Base-by-base conservation (phyloP, 2,888 invertebrate genomes). In the Perithous albicinctus region DNA sequence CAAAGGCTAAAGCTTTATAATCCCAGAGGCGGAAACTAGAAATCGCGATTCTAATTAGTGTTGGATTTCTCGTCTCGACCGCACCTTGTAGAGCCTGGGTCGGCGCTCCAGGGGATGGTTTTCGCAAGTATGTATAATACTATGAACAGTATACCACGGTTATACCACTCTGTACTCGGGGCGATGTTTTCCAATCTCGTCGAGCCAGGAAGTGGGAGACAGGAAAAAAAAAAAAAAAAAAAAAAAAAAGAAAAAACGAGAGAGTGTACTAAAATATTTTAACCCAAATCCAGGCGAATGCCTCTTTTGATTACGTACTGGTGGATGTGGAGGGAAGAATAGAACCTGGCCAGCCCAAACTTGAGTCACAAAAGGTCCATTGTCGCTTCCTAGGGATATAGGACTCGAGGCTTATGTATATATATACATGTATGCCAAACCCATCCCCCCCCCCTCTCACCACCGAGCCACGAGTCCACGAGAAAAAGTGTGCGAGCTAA, bases 231-330 rank as follows among this genome's bases (percentile, higher is more conserved):
- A n/a, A n/a, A n/a, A n/a, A n/a, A n/a, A n/a, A n/a, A n/a, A n/a
- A n/a, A n/a, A n/a, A n/a, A n/a, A n/a, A n/a, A n/a, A n/a, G n/a
- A n/a, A n/a, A n/a, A n/a, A n/a, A n/a, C n/a, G 32, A 18, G 63
- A 10, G 46, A n/a, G 15, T 10, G 54, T n/a, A 70, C 20, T 64
- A 59, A 78, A 82, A 86, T 82, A 78, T 78, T 84, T 84, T 73
- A 87, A 87, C 85, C 88, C 78, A 85, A 85, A 89, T 89, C 81
- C 84, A 61, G 46, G 56, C 81, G 85, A 86, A 84, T 82, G 83
- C 83, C 78, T 85, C 74, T 74, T 69, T 80, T 82, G 82, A 86
- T 87, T 86, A 84, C 76, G 78, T 63, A 43, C 61, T 61, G 51
- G 15, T 20, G 72, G 72, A 77, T 72, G 43, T 64, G 64, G 66